Percentiles rank a stretch among this genome's conserved stretches.
Conservation (phyloP, 2,888 invertebrate species). For the Orchesella flavescens region DNA sequence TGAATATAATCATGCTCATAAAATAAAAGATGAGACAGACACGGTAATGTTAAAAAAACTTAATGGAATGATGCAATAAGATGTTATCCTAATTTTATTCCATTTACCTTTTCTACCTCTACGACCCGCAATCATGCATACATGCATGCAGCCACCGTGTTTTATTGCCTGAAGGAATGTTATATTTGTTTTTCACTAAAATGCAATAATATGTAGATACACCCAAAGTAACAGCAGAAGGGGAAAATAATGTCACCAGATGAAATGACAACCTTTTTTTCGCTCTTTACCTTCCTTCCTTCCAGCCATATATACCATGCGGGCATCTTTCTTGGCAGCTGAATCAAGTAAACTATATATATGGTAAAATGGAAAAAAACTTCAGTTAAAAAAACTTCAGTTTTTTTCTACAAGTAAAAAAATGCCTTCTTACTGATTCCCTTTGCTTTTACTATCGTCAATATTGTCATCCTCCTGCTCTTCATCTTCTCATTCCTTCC, state of each 20-base stretch:
- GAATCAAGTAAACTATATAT: neutral
- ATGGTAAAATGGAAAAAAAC: neutral
- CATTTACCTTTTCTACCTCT: too few species aligned
- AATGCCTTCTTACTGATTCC: constrained; percentile 31
- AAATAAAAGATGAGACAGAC: too few species aligned
- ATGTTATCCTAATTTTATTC: too few species aligned
- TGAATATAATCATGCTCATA: too few species aligned
- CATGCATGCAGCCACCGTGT: too few species aligned
- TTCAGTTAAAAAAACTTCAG: neutral
- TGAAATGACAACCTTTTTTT: constrained; percentile 5
- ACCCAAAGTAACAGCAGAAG: neutral
- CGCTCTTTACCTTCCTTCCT: constrained; percentile 7
- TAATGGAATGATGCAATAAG: too few species aligned
- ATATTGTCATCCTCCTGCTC: constrained; percentile 2
- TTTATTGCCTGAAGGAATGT: too few species aligned
- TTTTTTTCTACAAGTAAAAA: neutral
- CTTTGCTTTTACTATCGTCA: constrained; percentile 31
- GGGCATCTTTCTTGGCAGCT: constrained; percentile 9
- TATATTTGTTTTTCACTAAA: neutral
- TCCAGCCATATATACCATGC: neutral
- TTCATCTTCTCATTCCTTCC: constrained; percentile 24
- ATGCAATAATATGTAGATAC: neutral
- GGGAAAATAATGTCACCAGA: constrained; percentile 1
- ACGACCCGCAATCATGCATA: too few species aligned
- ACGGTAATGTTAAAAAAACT: too few species aligned